Percentiles rank a stretch among this genome's conserved stretches.
Evolutionary conservation across 2,888 invertebrate species (phyloP).

Genomic region (Sturmia bella): DNA sequence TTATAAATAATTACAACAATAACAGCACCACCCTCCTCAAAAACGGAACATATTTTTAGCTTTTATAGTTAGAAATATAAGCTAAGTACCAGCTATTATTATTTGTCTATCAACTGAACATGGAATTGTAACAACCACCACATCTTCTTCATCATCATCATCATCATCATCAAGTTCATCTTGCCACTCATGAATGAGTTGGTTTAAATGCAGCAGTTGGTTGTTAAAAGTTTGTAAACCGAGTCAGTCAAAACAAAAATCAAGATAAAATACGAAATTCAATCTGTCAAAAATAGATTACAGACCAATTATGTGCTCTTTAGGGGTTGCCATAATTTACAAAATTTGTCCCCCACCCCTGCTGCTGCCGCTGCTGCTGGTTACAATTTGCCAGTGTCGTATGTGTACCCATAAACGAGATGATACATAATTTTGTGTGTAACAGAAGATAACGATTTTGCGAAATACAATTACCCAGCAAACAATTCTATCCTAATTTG

Average conservation of each 20-base stretch:
- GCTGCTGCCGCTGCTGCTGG: neutral
- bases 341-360: constrained; percentile 45
- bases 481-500: too few relatives aligned
- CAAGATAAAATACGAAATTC: constrained; percentile 82
- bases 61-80: constrained; percentile 34
- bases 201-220: constrained; percentile 50
- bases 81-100: constrained; percentile 46
- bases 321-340: constrained; percentile 74
- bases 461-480: constrained; percentile 23
- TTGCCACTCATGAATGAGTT: constrained; percentile 34
- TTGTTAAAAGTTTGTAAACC: constrained; percentile 66
- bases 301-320: constrained; percentile 82
- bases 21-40: constrained; percentile 14
- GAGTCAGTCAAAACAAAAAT: constrained; percentile 82
- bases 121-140: constrained; percentile 32
- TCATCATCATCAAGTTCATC: constrained; percentile 15
- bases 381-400: constrained; percentile 36
- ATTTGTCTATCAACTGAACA: constrained; percentile 3
- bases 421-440: neutral
- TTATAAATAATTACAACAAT: constrained; percentile 47
- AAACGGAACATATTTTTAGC: constrained; percentile 37
- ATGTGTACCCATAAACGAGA: constrained; percentile 14
- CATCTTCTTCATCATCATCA: neutral
- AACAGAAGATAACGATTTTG: constrained; percentile 47
- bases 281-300: constrained; percentile 83